phyloP scores from a whole-genome alignment of 2,797 vertebrate species.

The Hephaestus fuliginosus region DNA sequence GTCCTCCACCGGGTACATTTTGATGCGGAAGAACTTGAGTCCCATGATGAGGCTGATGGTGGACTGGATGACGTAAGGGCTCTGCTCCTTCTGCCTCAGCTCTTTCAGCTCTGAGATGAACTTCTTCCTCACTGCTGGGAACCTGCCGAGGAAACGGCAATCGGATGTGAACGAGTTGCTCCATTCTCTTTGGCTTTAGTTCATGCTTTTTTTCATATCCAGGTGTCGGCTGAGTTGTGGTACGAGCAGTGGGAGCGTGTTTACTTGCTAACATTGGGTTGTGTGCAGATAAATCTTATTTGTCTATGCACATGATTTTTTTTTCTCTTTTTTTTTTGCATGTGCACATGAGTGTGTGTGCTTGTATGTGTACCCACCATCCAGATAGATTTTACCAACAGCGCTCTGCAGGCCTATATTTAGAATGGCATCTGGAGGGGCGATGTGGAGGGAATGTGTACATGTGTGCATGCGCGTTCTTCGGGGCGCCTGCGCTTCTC shows the following conservation, averaged over 20 bases:
- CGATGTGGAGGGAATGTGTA: slow-evolving; percentile 73
- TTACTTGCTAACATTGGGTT: slow-evolving; percentile 6
- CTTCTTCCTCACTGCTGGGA: slow-evolving; percentile 98
- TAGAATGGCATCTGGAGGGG: slow-evolving; percentile 87
- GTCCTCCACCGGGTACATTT: slow-evolving; percentile 99
- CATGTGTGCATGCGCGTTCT: slow-evolving; percentile 35
- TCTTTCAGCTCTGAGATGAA: slow-evolving; percentile 98
- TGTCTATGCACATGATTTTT: neutral
- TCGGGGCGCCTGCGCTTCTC: slow-evolving; percentile 29
- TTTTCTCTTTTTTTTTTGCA: neutral
- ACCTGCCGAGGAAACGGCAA: slow-evolving; percentile 81
- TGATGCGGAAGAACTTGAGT: slow-evolving; percentile 99
- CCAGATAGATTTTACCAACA: slow-evolving; percentile 71
- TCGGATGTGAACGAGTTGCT: slow-evolving; percentile 36
- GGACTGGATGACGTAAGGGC: slow-evolving; percentile 94
- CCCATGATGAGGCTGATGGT: slow-evolving; percentile 99
- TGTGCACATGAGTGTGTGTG: slow-evolving; percentile 27
- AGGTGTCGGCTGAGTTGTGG: neutral
- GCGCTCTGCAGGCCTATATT: slow-evolving; percentile 80
- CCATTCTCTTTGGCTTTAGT: neutral
- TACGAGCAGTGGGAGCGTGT: neutral
- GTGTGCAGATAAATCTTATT: neutral
- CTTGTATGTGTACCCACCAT: slow-evolving; percentile 38
- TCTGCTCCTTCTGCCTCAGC: slow-evolving; percentile 97
- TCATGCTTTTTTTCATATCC: slow-evolving; percentile 6